Conservation (phyloP, 2,113 vertebrate species). For the Heloderma charlesbogerti region DNA sequence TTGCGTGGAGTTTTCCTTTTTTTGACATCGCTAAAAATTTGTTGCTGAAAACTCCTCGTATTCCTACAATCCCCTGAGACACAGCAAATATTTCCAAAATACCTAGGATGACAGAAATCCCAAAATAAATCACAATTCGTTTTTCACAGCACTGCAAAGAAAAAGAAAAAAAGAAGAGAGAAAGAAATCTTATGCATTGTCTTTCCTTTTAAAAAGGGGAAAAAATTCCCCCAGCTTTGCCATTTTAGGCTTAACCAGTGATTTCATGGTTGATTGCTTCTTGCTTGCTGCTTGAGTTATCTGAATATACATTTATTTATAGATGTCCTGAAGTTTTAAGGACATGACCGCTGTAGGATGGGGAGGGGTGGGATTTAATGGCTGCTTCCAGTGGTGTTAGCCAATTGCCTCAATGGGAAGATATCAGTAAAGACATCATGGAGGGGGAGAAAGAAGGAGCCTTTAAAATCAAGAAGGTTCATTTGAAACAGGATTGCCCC, state of each 20-base stretch:
- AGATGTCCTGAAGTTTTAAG: background rate
- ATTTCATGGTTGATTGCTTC: slow-evolving; percentile 23
- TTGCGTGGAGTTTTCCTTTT: slow-evolving; percentile 96
- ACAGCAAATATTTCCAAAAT: slow-evolving; percentile 98
- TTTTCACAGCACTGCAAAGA: slow-evolving; percentile 57
- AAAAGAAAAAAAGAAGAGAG: slow-evolving; percentile 25
- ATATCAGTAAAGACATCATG: background rate
- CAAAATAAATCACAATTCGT: slow-evolving; percentile 81
- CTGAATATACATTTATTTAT: background rate
- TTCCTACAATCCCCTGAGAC: slow-evolving; percentile 97
- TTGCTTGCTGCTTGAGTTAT: slow-evolving; percentile 20
- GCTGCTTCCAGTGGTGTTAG: background rate
- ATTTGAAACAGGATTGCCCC: background rate
- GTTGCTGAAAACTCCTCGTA: slow-evolving; percentile 97
- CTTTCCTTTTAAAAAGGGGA: slow-evolving; percentile 9
- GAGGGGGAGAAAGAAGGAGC: background rate
- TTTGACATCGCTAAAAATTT: slow-evolving; percentile 99
- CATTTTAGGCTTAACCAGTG: background rate
- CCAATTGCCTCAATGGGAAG: background rate
- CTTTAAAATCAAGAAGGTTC: background rate
- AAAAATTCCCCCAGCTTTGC: background rate
- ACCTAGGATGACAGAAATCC: slow-evolving; percentile 91
- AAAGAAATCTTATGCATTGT: slow-evolving; percentile 27
- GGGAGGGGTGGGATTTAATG: background rate
- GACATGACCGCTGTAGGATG: background rate